Conservation (phyloP, 2,797 vertebrate species). For the Artibeus jamaicensis region DNA sequence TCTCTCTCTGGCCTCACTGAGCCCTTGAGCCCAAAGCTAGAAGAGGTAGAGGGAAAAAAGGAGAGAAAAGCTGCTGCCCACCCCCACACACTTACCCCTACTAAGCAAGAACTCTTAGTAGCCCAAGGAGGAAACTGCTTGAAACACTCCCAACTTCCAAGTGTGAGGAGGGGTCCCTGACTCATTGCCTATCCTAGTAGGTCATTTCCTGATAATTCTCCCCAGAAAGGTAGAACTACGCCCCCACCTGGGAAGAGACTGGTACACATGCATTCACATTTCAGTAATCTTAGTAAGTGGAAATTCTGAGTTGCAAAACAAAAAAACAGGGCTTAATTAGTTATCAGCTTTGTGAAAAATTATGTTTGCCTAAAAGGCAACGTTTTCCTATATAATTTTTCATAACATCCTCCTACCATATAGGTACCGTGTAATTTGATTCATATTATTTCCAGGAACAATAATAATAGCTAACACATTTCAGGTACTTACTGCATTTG, state of each 20-base stretch:
- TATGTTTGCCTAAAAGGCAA: constrained; percentile 26
- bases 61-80: not conserved
- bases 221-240: not conserved
- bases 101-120: not conserved
- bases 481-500: not conserved
- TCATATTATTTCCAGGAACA: constrained; percentile 7
- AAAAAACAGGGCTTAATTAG: not conserved
- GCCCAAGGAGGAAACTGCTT: not conserved
- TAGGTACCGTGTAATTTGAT: not conserved
- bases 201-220: constrained; percentile 15
- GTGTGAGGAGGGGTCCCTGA: not conserved
- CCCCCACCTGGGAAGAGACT: not conserved
- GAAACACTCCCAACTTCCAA: not conserved
- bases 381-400: not conserved
- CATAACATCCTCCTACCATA: not conserved
- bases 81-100: not conserved
- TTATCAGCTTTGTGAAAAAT: constrained; percentile 34
- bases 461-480: constrained; percentile 3
- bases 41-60: not conserved
- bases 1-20: not conserved
- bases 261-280: not conserved
- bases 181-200: not conserved
- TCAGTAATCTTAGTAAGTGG: constrained; percentile 13
- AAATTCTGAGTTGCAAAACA: constrained; percentile 11
- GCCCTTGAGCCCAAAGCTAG: not conserved